These are phyloP conservation scores for Tokudaia muenninki DNA, from an alignment of 2,797 vertebrate genomes.

Conservation along the genomic window DNA sequence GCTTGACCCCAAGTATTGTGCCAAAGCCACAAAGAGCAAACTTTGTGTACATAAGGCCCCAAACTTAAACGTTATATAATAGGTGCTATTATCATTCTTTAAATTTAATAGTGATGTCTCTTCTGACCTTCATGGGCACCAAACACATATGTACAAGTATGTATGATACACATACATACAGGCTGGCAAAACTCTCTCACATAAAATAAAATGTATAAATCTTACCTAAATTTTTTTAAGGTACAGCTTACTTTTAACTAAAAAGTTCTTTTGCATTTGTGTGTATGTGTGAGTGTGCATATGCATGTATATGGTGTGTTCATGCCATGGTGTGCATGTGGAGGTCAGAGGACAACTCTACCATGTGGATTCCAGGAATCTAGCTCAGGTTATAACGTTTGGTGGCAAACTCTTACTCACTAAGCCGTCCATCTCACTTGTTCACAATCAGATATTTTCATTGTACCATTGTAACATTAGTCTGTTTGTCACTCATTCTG, in stretches of 20 bases:
- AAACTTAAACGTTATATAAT: background rate
- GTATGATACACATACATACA: background rate
- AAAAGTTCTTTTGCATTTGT: background rate
- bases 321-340: background rate
- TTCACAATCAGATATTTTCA: background rate
- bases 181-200: background rate
- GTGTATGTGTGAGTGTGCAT: background rate
- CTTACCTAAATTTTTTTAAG: background rate
- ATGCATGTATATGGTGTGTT: background rate
- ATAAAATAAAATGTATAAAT: background rate
- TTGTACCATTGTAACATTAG: background rate
- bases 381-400: background rate
- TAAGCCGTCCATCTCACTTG: no score
- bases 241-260: background rate
- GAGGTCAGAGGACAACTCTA: background rate
- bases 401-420: background rate
- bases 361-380: background rate
- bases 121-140: background rate
- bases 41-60: background rate
- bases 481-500: constrained; percentile 3
- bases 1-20: background rate
- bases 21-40: background rate
- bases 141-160: background rate
- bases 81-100: background rate
- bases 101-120: background rate